Evolutionary conservation across 2,888 invertebrate genomes (phyloP), one percentile per base, ranked within the genome.

Genomic region (Drosophila helvetica): DNA sequence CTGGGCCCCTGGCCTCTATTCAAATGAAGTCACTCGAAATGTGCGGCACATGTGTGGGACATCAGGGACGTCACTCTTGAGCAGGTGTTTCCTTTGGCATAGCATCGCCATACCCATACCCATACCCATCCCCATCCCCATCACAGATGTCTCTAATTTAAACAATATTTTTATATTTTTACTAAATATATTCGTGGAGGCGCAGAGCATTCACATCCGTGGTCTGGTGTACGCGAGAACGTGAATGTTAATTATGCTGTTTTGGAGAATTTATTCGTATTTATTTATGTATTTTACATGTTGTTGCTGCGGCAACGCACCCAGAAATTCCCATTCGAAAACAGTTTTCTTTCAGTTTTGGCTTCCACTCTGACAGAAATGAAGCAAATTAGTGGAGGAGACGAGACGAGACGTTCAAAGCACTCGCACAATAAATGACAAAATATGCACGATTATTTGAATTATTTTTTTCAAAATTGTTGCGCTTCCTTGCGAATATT

Each of bases 311-410:
- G 71, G 70, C 72, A 62, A 64, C 54, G 70, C 72, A 52, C 60
- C 54, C 55, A 63, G 68, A 74, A 61, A 45, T 56, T 17, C 68
- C 53, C 69, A 74, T 68, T 69, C 63, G 57, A 66, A 81, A 85
- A 62, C 57, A 17, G 53, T 56, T 79, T 67, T 55, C 12, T 65
- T 47, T 55, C 18, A 51, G 25, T 43, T 18, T 52, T 51, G 47
- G 27, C 55, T 50, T 25, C 12, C 30, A 19, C 52, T 64, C 50
- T 83, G 89, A 73, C 88, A 81, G 61, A 89, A 82, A 78, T 86
- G 79, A 79, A 79, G 77, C 86, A 89, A 83, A 83, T 83, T 88
- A 81, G 83, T 72, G 38, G 61, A 88, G 77, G 63, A 88, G 80
- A 22, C 22, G 22, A 88, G 80, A 22, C 22, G 22, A 22, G 22